Evolutionary conservation across 2,797 vertebrate species (phyloP).

Genomic region (Cynodonichthys magdalenae): DNA sequence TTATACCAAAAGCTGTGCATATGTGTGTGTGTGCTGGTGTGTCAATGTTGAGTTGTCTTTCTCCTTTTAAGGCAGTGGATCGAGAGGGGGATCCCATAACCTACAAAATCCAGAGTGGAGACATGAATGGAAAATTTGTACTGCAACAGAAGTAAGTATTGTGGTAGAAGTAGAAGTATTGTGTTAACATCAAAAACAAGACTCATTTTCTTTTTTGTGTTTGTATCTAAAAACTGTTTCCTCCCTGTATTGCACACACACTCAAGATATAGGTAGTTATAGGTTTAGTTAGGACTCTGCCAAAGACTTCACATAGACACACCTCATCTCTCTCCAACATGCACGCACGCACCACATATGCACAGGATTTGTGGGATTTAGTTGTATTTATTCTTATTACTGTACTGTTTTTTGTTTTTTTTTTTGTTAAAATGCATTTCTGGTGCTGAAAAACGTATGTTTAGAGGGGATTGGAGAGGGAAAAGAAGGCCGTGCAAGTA

Average conservation of each 20-base stretch:
- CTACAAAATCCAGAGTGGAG: conserved; percentile 91
- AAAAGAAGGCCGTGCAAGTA: not conserved
- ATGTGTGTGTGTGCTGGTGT: not conserved
- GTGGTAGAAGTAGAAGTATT: no score
- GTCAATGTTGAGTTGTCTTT: conserved; percentile 6
- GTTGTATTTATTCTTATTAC: conserved; percentile 49
- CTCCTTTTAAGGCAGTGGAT: conserved; percentile 87
- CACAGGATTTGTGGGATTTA: conserved; percentile 31
- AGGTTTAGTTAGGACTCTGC: not conserved
- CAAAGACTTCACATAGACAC: conserved; percentile 23
- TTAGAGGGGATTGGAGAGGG: conserved; percentile 15
- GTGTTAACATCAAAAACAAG: not conserved
- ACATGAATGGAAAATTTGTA: conserved; percentile 87
- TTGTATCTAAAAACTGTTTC: not conserved
- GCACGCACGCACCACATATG: conserved; percentile 11
- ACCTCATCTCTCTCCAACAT: conserved; percentile 4
- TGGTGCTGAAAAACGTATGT: conserved; percentile 41
- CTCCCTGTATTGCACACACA: not conserved
- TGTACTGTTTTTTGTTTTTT: conserved; percentile 56
- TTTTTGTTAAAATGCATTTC: conserved; percentile 43
- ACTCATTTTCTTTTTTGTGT: not conserved
- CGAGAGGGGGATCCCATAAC: conserved; percentile 91
- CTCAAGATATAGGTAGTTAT: not conserved
- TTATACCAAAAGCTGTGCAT: no score
- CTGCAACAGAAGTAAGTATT: conserved; percentile 89